Conservation (phyloP, 2,797 vertebrate genomes). For the Lophius americanus region DNA sequence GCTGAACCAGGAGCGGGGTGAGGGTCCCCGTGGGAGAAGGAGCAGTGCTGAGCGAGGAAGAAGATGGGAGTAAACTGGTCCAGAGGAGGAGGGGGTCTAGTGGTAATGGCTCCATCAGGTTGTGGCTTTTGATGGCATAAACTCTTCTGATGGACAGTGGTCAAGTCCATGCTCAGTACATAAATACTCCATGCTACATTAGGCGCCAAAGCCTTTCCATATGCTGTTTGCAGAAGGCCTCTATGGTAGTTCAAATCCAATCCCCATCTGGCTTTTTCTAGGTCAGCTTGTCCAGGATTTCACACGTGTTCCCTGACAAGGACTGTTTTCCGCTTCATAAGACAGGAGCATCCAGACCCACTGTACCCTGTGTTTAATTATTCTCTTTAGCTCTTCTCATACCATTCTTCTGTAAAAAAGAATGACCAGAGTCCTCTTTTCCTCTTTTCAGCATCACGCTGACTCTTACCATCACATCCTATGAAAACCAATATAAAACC, state of each 20-base stretch:
- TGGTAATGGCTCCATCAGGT: conserved; percentile 33
- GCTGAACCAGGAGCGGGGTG: conserved; percentile 61
- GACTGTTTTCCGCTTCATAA: conserved; percentile 48
- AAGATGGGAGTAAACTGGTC: conserved; percentile 5
- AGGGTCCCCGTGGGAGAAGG: conserved; percentile 27
- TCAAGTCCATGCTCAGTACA: conserved; percentile 70
- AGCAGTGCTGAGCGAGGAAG: neutral
- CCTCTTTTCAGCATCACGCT: too few relatives aligned
- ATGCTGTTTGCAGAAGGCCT: conserved; percentile 83
- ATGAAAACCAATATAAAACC: neutral
- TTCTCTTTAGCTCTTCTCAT: too few relatives aligned
- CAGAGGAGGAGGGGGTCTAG: conserved; percentile 27
- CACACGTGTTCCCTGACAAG: conserved; percentile 51
- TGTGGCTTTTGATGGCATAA: conserved; percentile 39
- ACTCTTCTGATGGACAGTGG: conserved; percentile 66
- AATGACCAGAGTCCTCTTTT: neutral
- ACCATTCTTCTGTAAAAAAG: conserved; percentile 30
- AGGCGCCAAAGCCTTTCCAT: conserved; percentile 81
- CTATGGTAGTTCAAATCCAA: conserved; percentile 65
- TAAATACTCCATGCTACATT: conserved; percentile 84
- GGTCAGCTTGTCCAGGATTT: conserved; percentile 67
- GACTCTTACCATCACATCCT: too few relatives aligned
- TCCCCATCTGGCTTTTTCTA: conserved; percentile 73
- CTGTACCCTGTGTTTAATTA: conserved; percentile 32
- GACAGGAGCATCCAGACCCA: conserved; percentile 24